These are phyloP conservation scores for Intellagama lesueurii DNA, from an alignment of 2,797 vertebrate species.

Conservation along the genomic window DNA sequence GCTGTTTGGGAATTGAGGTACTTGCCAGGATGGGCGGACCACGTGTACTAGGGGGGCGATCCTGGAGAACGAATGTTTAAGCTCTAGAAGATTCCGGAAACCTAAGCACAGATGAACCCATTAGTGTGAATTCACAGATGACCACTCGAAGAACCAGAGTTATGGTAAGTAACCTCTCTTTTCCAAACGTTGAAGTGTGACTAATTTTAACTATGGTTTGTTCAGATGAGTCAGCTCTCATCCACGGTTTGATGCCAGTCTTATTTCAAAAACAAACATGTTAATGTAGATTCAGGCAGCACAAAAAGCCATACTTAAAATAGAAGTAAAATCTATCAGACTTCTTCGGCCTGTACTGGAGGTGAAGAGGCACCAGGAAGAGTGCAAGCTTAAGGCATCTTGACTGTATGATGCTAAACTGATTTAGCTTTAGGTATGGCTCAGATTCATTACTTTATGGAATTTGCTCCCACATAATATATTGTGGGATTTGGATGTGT, in stretches of 20 bases:
- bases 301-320: background rate
- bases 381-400: background rate
- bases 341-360: background rate
- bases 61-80: too few relatives aligned
- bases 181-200: background rate
- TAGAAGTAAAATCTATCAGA: background rate
- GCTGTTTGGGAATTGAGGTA: too few relatives aligned
- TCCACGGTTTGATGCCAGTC: background rate
- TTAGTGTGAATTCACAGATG: too few relatives aligned
- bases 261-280: background rate
- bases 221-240: background rate
- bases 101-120: too few relatives aligned
- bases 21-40: too few relatives aligned
- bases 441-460: background rate
- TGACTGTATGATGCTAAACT: background rate
- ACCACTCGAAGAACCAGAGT: too few relatives aligned
- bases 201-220: background rate
- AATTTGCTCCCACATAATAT: background rate
- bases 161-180: too few relatives aligned
- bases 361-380: background rate
- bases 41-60: too few relatives aligned
- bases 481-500: background rate
- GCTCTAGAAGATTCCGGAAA: too few relatives aligned
- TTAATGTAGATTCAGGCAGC: background rate
- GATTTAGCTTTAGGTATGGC: background rate